Base-by-base conservation (phyloP, 2,113 vertebrate species). In the Elephantulus edwardii region DNA sequence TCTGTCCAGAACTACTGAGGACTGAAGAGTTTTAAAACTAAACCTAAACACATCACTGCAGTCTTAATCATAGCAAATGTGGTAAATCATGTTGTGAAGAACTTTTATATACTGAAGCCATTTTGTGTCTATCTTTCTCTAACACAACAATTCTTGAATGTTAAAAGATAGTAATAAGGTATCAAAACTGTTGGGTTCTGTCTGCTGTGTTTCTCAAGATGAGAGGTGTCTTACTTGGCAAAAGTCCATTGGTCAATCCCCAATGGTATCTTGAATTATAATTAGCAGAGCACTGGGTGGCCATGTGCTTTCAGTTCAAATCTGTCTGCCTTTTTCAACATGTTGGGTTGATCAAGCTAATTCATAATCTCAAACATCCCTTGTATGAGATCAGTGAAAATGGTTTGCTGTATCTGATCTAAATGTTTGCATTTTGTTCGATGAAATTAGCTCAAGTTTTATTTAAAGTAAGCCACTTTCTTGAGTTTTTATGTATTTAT, bases 251-350 rank as follows among this genome's bases (percentile, higher is more conserved):
- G 89, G 96, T 97, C 93, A 95, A 95, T 95, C 96, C 96, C 93
- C 95, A 95, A 94, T 94, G 91, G 94, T 94, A 85, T 94, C 93
- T 96, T 95, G 97, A 98, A 98, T 98, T 98, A 98, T 98, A 98
- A 97, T 91, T 95, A 97, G 92, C 95, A 92, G 78, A 95, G 90
- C 4, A 42, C 92, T 96, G 85, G 94, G 92, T 92, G 94, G 89
- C 94, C 96, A 95, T 94, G 79, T 91, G 93, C 93, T 97, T 90
- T 91, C 93, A 88, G 94, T 92, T 95, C 92, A 83, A 90, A 58
- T 75, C 89, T 93, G 83, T 85, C 94, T 88, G 83, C 90, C 80
- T 93, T 92, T 86, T 95, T 95, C 86, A 76, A 81, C 20, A 60
- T 70, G 88, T 50, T 84, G 88, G 92, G 93, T 95, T 96, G 95